Conservation (phyloP, 2,888 invertebrate species). For the Sisyra terminalis region DNA sequence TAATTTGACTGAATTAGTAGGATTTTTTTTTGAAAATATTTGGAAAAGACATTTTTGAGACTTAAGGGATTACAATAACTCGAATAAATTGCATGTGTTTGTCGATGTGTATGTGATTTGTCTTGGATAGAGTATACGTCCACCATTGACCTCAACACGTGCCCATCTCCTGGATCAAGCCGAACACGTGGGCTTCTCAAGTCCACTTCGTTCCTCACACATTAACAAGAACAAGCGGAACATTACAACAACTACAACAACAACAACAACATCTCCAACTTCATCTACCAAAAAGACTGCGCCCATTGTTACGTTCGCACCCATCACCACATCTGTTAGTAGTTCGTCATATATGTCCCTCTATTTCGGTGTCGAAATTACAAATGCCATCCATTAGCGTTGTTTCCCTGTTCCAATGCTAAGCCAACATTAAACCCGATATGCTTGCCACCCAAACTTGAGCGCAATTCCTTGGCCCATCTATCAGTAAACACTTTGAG, state of each 20-base stretch:
- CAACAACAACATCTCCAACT: background rate
- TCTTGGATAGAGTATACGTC: constrained; percentile 3
- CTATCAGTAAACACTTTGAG: no score
- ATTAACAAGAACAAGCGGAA: background rate
- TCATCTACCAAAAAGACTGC: background rate
- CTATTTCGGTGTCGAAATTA: no score
- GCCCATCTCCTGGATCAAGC: constrained; percentile 3
- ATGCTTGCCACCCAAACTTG: no score
- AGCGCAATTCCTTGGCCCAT: no score
- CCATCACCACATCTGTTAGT: constrained; percentile 4
- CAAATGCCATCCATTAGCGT: no score
- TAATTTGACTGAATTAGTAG: no score
- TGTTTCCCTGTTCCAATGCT: no score
- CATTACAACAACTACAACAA: constrained; percentile 1
- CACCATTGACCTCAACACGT: background rate
- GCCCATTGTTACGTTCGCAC: constrained; percentile 5
- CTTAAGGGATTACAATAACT: background rate
- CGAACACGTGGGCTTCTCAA: constrained; percentile 6
- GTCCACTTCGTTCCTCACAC: constrained; percentile 1
- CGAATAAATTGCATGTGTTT: background rate
- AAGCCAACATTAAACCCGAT: no score
- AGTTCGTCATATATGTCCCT: background rate
- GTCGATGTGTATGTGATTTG: constrained; percentile 2
- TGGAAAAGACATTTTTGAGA: no score
- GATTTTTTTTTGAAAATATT: background rate